phyloP scores from a whole-genome alignment of 2,797 vertebrate species.

The Bovichtus variegatus region DNA sequence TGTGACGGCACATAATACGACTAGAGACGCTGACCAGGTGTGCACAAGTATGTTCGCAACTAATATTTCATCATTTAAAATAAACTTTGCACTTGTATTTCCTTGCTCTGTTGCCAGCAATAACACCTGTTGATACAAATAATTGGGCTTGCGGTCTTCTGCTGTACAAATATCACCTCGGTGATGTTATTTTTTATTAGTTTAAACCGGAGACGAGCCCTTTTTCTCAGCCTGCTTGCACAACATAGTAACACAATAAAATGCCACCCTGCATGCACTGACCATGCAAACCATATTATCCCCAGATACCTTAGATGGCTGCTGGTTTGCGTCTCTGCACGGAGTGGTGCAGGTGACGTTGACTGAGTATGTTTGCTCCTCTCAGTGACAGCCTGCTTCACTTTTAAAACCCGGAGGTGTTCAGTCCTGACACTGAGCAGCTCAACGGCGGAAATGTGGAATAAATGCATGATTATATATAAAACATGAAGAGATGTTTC shows the following conservation, averaged over 20 bases:
- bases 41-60: background rate
- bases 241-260: background rate
- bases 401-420: background rate
- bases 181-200: background rate
- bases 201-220: background rate
- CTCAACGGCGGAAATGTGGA: background rate
- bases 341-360: constrained; percentile 14
- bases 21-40: too few species aligned
- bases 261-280: too few species aligned
- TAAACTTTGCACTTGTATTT: background rate
- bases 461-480: too few species aligned
- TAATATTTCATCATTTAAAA: background rate
- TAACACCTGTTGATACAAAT: background rate
- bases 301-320: background rate
- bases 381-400: constrained; percentile 1
- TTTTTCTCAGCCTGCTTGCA: background rate
- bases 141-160: background rate
- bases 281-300: background rate
- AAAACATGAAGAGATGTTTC: too few species aligned
- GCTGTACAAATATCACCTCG: background rate
- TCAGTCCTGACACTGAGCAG: background rate
- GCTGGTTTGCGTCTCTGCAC: background rate
- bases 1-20: too few species aligned
- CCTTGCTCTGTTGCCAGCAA: background rate
- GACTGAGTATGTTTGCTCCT: constrained; percentile 19